Percentiles rank a stretch among this genome's conserved stretches.
Evolutionary conservation across 2,797 vertebrate species (phyloP).

Genomic region (Octomys mimax): DNA sequence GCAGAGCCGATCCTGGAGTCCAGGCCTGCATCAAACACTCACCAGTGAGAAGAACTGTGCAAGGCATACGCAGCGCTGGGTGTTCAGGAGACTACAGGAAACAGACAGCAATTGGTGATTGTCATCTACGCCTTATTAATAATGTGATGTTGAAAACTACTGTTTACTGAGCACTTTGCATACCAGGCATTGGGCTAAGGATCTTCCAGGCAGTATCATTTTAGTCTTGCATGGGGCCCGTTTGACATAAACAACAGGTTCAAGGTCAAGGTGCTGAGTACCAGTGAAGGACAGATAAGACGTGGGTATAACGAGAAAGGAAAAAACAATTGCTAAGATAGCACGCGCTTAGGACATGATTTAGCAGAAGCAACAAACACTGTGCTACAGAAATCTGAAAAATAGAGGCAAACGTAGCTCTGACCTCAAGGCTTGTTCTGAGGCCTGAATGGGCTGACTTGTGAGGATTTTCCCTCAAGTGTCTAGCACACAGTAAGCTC

Average conservation of each 20-base stretch:
- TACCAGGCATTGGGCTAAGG: background rate
- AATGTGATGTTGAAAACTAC: slow-evolving; percentile 11
- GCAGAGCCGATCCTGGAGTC: background rate
- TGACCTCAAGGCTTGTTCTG: background rate
- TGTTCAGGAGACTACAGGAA: background rate
- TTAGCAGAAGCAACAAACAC: background rate
- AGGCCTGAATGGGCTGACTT: slow-evolving; percentile 8
- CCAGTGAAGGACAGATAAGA: background rate
- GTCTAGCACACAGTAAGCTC: background rate
- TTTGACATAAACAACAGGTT: background rate
- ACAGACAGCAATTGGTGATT: background rate
- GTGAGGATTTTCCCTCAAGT: background rate
- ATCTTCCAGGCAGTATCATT: background rate
- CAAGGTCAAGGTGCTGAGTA: slow-evolving; percentile 5
- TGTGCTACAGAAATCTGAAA: background rate
- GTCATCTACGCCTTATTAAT: background rate
- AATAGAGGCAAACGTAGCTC: background rate
- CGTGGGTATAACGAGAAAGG: background rate
- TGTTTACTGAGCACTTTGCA: slow-evolving; percentile 1
- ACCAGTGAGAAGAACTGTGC: slow-evolving; percentile 1
- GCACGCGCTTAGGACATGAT: accelerated
- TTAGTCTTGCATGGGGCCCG: background rate
- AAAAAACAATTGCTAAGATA: background rate
- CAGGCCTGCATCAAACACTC: background rate
- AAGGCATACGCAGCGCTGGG: background rate